Conservation (phyloP, 2,888 invertebrate genomes). For the Operophtera brumata region DNA sequence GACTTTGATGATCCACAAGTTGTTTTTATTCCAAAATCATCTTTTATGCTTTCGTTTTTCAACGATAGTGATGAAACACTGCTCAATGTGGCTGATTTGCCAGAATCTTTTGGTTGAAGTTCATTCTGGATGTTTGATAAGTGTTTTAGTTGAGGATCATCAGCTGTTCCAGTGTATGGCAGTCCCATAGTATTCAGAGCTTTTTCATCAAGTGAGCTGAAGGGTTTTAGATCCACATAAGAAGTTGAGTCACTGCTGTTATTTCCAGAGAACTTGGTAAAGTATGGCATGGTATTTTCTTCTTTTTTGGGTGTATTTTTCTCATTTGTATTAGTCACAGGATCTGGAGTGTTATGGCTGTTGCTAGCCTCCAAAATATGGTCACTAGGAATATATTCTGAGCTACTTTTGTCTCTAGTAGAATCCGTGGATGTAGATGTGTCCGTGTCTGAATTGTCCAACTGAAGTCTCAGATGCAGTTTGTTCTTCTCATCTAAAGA, state of each 20-base stretch:
- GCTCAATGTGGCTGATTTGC: conserved; percentile 47
- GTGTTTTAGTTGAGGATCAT: conserved; percentile 35
- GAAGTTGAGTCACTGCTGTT: conserved; percentile 73
- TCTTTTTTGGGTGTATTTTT: conserved; percentile 17
- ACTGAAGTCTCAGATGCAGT: conserved; percentile 61
- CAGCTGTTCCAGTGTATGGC: conserved; percentile 33
- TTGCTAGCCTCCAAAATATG: conserved; percentile 47
- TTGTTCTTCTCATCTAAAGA: conserved; percentile 74
- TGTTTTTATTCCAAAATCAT: conserved; percentile 39
- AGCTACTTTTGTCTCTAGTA: conserved; percentile 63
- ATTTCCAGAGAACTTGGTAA: conserved; percentile 47
- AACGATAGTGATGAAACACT: conserved; percentile 46
- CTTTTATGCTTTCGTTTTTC: conserved; percentile 43
- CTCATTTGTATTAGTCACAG: conserved; percentile 2
- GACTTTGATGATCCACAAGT: conserved; percentile 46
- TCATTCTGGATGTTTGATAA: conserved; percentile 30
- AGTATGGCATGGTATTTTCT: conserved; percentile 32
- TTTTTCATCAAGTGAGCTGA: conserved; percentile 55
- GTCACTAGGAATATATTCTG: conserved; percentile 70
- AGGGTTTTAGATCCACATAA: conserved; percentile 67
- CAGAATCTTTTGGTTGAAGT: conserved; percentile 37
- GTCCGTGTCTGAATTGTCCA: conserved; percentile 74
- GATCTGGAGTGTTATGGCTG: conserved; percentile 31
- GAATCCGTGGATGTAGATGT: conserved; percentile 75
- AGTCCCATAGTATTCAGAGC: conserved; percentile 59